A percentile compares a stretch with the other conserved stretches of the same genome.
Conservation (phyloP, 2,888 invertebrate genomes). For the Sphaeridia pumilis region DNA sequence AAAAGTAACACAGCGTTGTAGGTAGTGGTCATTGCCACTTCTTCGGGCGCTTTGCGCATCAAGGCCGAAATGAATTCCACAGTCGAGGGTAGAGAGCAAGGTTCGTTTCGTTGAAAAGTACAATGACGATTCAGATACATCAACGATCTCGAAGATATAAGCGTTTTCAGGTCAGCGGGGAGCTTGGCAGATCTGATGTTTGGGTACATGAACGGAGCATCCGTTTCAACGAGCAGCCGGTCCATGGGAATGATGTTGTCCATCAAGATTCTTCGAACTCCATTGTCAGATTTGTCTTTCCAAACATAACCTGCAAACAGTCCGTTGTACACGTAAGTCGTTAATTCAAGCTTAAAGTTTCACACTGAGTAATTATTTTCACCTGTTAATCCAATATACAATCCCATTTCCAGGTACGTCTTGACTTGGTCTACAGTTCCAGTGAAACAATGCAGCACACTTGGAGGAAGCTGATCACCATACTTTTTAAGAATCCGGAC, state of each 20-base stretch:
- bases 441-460: constrained; percentile 82
- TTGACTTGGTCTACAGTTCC: constrained; percentile 74
- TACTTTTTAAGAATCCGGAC: constrained; percentile 55
- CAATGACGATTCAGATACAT: constrained; percentile 77
- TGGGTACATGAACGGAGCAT: constrained; percentile 93
- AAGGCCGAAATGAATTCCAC: constrained; percentile 92
- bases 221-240: constrained; percentile 75
- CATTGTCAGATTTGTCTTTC: constrained; percentile 85
- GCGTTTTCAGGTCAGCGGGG: constrained; percentile 73
- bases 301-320: constrained; percentile 57
- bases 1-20: constrained; percentile 85
- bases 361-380: too few species aligned
- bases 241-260: constrained; percentile 72
- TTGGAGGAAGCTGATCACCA: constrained; percentile 55
- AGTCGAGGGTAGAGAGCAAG: constrained; percentile 81
- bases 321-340: too few species aligned
- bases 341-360: too few species aligned
- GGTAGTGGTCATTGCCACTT: constrained; percentile 78
- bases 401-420: constrained; percentile 70
- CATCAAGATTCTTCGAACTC: constrained; percentile 69
- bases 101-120: constrained; percentile 92
- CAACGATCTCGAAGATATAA: constrained; percentile 71
- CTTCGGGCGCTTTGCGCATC: constrained; percentile 63
- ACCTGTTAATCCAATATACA: constrained; percentile 73
- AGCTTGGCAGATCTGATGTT: constrained; percentile 86